Evolutionary conservation across 1,140 invertebrate genomes (phyloP), one percentile per base, ranked within the genome.

Genomic region (Halesus radiatus): DNA sequence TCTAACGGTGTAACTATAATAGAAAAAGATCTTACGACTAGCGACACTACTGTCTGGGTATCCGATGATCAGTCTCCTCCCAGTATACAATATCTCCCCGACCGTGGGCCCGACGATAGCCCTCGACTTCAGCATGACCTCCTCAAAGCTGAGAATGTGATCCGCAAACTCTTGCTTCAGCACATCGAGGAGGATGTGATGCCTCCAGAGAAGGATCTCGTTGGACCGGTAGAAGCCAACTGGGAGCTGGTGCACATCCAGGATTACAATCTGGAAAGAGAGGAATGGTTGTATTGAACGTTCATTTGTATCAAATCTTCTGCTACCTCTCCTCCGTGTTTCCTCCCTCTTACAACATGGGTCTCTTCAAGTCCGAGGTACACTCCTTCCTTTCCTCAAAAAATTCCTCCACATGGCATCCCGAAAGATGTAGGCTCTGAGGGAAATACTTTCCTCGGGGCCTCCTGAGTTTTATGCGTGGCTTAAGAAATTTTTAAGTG

Each of bases 231-330:
- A 91, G 78, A 93, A 92, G 4, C 94, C 93, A 29, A 93, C 90
- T 5, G 93, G 93, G 86, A 95, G 94, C 82, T 94, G 91, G 81
- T 93, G 93, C 70, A 94, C 92, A 83, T 95, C 94, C 32, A 95
- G 85, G 79, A 95, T 91, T 0, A 95, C 89, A 8, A 95, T 89
- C 89, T 90, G 82, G 56, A 77, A 80, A 18, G 37, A 32, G 76
- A 4, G 29, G 50, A 45, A 18, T 45, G 37, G 1, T 37, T 37
- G 32, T 37, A 37, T 37, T 37, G 32, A 4, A 37, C 1, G 32
- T 37, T 4, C 7, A 37, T 6, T 29, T n/a, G n/a, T n/a, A n/a
- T n/a, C n/a, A n/a, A n/a, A n/a, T n/a, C n/a, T n/a, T n/a, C n/a
- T n/a, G n/a, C n/a, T n/a, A n/a, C n/a, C n/a, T n/a, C n/a, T n/a